phyloP scores from a whole-genome alignment of 2,113 vertebrate species.

The Eclectus roratus region DNA sequence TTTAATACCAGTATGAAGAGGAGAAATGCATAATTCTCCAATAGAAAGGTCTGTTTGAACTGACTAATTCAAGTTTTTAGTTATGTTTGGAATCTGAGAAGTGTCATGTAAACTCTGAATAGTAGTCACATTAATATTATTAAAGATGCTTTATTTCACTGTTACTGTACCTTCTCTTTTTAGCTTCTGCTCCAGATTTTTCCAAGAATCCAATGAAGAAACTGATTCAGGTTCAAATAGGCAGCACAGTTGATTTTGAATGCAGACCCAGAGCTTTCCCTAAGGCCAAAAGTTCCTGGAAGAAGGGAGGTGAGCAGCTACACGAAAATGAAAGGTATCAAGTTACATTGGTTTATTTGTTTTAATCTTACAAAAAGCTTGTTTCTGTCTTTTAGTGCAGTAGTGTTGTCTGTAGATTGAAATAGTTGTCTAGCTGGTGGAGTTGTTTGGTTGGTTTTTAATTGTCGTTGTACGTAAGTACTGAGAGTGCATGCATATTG shows the following conservation, averaged over 20 bases:
- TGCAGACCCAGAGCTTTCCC: conserved; percentile 92
- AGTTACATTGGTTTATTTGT: conserved; percentile 12
- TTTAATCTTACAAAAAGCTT: not conserved
- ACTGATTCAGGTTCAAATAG: conserved; percentile 86
- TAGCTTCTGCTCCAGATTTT: conserved; percentile 92
- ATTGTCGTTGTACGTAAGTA: not conserved
- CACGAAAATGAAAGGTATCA: conserved; percentile 86
- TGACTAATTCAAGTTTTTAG: not conserved
- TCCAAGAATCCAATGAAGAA: conserved; percentile 84
- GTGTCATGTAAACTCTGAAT: not conserved
- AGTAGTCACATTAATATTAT: not conserved
- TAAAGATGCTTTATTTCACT: conserved; percentile 11
- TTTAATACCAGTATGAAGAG: not conserved
- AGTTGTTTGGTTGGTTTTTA: not conserved
- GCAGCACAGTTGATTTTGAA: conserved; percentile 88
- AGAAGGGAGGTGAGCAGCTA: conserved; percentile 84
- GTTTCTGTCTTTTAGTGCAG: not conserved
- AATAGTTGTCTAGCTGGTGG: not conserved
- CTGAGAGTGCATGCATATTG: not conserved
- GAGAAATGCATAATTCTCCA: not conserved
- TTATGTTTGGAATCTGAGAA: not conserved
- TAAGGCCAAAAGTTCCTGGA: conserved; percentile 87
- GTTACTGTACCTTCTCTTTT: not conserved
- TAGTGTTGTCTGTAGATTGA: not conserved
- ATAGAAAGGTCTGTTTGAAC: not conserved